phyloP scores from a whole-genome alignment of 2,888 invertebrate species.

The Mallateleia sp. region DNA sequence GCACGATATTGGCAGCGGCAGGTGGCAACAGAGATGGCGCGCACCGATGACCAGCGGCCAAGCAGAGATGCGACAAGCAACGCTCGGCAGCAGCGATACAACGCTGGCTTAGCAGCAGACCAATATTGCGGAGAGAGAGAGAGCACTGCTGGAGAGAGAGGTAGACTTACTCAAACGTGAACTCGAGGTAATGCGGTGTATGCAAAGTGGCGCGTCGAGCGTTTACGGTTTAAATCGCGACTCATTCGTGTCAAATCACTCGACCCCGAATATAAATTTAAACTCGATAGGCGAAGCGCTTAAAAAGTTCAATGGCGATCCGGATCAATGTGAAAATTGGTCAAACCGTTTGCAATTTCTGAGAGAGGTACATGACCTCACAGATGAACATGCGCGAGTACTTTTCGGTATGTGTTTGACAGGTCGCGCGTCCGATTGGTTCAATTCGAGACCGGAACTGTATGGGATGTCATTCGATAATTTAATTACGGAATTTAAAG shows the following conservation, averaged over 20 bases:
- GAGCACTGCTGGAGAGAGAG: neutral
- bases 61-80: neutral
- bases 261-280: neutral
- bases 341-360: neutral
- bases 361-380: neutral
- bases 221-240: neutral
- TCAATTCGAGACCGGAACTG: slow-evolving; percentile 1
- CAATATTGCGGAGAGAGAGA: too few species aligned
- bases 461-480: neutral
- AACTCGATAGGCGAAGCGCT: neutral
- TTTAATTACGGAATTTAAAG: neutral
- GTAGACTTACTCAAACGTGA: neutral
- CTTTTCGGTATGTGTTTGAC: slow-evolving; percentile 1
- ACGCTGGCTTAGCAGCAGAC: too few species aligned
- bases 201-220: neutral
- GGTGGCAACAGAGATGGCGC: too few species aligned
- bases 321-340: neutral
- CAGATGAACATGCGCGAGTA: neutral
- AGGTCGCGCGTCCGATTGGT: neutral
- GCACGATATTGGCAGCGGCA: too few species aligned
- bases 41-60: neutral
- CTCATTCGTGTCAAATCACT: neutral
- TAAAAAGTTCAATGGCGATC: neutral
- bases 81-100: too few species aligned
- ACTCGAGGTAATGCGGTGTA: neutral